These are phyloP conservation scores for Eulemur coronatus DNA, from an alignment of 2,797 vertebrate species.

Conservation along the genomic window DNA sequence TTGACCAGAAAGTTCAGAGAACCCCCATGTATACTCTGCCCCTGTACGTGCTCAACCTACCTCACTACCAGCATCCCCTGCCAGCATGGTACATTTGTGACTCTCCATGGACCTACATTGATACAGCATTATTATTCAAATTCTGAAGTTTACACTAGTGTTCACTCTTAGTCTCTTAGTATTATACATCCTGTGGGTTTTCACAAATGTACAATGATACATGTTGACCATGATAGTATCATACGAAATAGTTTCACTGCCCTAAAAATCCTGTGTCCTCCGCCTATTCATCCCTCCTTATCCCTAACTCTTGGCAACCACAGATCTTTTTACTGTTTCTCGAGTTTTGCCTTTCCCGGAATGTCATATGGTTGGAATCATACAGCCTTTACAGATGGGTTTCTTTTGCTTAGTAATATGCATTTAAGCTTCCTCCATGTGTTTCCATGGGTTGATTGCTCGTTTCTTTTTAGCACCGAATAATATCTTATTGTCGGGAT, in stretches of 20 bases:
- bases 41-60: too few species aligned
- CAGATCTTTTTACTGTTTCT: not conserved
- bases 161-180: not conserved
- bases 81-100: too few species aligned
- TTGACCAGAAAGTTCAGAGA: not conserved
- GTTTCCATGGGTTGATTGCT: not conserved
- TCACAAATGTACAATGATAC: not conserved
- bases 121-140: not conserved
- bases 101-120: not conserved
- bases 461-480: not conserved
- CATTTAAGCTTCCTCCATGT: not conserved
- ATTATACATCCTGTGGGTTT: not conserved
- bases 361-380: not conserved
- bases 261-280: not conserved
- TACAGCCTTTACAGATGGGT: not conserved
- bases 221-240: not conserved
- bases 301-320: not conserved
- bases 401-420: not conserved
- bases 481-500: not conserved
- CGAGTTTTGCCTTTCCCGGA: not conserved
- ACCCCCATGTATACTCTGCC: too few species aligned
- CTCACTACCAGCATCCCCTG: not conserved
- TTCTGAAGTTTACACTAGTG: not conserved
- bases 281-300: not conserved
- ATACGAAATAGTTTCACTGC: too few species aligned